Evolutionary conservation across 2,888 invertebrate species (phyloP), one percentile per base, ranked within the genome.

Genomic region (Nomada hirtipes): DNA sequence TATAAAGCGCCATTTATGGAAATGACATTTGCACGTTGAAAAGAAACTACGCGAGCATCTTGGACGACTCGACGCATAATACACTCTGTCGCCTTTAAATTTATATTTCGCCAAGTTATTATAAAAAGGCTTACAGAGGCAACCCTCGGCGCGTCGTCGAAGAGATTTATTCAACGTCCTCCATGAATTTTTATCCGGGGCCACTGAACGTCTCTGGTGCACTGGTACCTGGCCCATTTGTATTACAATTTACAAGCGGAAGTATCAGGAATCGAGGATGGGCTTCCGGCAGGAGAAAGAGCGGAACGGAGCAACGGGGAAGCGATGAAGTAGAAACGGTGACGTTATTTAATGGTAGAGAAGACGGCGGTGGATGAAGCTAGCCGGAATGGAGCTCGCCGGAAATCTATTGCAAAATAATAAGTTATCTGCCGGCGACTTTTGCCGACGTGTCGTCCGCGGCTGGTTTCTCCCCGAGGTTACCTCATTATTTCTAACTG

Each of bases 401-500:
- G 83, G 83, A 85, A 89, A 90, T 90, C 90, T 90, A 91, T 91
- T 88, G 90, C 88, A 88, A 91, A 90, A 90, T 91, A 90, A 91
- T 91, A 91, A 91, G 86, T 91, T 89, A 90, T 89, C 90, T 87
- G 67, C 82, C 50, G 78, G 82, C 82, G 89, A 91, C 88, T 90
- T 91, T 90, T 90, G 90, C 89, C 89, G 91, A 91, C 90, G 90
- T 89, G 89, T 90, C 89, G 88, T 81, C 85, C 85, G 76, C 79
- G 82, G 79, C 73, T 86, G 86, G 89, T 76, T 89, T 86, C 88
- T 82, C 87, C 82, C 85, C 79, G 90, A 86, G 90, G 87, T 89
- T 87, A 90, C 89, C 91, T 92, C 91, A 91, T 92, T 92, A 92
- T 92, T 92, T 92, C 90, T 92, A 92, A 92, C 91, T 91, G 91